These are phyloP conservation scores for Lasius platythorax DNA, from an alignment of 2,888 invertebrate genomes.

Conservation along the genomic window DNA sequence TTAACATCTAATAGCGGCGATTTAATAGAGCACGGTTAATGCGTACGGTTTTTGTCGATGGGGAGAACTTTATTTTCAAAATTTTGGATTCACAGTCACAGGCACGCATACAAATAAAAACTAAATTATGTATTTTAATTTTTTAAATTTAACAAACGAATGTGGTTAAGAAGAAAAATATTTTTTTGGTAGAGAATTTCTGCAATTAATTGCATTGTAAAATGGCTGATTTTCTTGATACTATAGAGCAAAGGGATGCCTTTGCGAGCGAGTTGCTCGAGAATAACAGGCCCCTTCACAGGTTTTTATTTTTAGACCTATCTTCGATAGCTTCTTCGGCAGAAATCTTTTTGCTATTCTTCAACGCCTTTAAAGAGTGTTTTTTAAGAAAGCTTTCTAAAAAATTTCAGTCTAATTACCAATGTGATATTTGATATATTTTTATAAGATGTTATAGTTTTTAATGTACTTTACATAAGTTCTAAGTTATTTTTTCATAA, in stretches of 20 bases:
- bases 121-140: neutral
- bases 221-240: conserved; percentile 49
- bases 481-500: neutral
- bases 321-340: conserved; percentile 57
- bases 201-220: conserved; percentile 59
- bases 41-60: conserved; percentile 36
- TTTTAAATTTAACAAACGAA: neutral
- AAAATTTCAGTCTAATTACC: neutral
- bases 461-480: neutral
- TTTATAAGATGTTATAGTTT: neutral
- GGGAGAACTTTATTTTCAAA: conserved; percentile 56
- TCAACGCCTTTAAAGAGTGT: conserved; percentile 2
- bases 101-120: neutral
- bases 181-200: conserved; percentile 65
- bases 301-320: conserved; percentile 64
- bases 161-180: conserved; percentile 40
- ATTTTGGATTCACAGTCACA: conserved; percentile 15
- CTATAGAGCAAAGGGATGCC: conserved; percentile 48
- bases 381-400: neutral
- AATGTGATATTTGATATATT: neutral
- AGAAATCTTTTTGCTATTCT: neutral
- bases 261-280: conserved; percentile 67
- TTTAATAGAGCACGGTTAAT: conserved; percentile 56
- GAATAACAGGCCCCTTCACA: conserved; percentile 73
- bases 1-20: conserved; percentile 45